Conservation (phyloP, 2,888 invertebrate genomes). For the Liposcelis brunnea region DNA sequence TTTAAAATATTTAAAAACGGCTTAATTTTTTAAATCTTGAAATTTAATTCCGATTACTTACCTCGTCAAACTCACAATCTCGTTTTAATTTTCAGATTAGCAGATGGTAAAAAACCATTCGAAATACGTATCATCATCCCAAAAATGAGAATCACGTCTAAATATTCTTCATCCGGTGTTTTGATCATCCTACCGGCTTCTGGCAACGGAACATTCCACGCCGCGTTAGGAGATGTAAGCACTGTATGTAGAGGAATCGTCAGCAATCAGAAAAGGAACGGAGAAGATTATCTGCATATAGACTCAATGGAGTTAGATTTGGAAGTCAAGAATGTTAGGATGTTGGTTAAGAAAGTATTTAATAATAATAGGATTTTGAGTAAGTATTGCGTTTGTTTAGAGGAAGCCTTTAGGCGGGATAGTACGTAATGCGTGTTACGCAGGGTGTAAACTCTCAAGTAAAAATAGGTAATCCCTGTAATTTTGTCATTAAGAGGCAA, state of each 20-base stretch:
- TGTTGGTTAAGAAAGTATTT: slow-evolving; percentile 47
- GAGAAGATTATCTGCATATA: slow-evolving; percentile 38
- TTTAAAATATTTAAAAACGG: too few species aligned
- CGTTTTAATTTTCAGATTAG: slow-evolving; percentile 27
- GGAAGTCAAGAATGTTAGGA: slow-evolving; percentile 39
- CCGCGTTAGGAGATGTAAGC: slow-evolving; percentile 32
- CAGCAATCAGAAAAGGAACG: slow-evolving; percentile 20
- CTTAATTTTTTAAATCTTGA: too few species aligned
- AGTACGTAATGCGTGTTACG: too few species aligned
- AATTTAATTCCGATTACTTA: too few species aligned
- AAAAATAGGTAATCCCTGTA: too few species aligned
- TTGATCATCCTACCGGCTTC: slow-evolving; percentile 51
- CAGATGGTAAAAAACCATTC: slow-evolving; percentile 43
- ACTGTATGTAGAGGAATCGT: slow-evolving; percentile 32
- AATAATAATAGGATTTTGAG: slow-evolving; percentile 51
- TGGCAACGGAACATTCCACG: slow-evolving; percentile 50
- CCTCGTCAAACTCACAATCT: too few species aligned
- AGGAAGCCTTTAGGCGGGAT: background rate
- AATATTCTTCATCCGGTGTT: slow-evolving; percentile 49
- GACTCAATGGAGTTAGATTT: slow-evolving; percentile 42
- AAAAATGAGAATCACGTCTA: slow-evolving; percentile 42
- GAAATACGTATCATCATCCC: slow-evolving; percentile 45
- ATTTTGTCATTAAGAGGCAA: too few species aligned
- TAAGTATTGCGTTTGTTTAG: too few species aligned
- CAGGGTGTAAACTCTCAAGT: too few species aligned